Conservation (phyloP, 2,113 vertebrate genomes). For the Neodon shergylaensis region DNA sequence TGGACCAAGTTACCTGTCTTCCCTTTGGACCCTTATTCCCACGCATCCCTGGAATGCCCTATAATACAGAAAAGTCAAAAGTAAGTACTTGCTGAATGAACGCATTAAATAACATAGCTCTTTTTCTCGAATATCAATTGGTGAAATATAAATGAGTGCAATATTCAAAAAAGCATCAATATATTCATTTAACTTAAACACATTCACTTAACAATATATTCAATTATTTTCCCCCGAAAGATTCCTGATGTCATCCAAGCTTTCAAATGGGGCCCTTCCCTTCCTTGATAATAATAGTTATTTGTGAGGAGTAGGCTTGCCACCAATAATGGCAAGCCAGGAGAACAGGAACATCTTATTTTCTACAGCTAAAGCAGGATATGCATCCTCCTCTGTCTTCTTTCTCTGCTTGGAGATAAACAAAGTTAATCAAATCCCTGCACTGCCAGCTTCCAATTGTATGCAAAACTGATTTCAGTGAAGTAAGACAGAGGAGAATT, state of each 20-base stretch:
- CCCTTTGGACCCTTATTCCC: constrained; percentile 95
- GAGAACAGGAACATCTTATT: background rate
- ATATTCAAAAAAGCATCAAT: background rate
- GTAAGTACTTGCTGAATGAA: constrained; percentile 33
- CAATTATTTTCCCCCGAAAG: background rate
- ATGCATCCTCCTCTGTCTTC: background rate
- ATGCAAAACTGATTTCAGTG: background rate
- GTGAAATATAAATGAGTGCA: background rate
- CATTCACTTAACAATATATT: background rate
- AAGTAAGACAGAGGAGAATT: background rate
- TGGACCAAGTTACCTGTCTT: constrained; percentile 88
- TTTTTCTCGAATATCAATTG: constrained; percentile 13
- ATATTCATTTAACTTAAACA: constrained; percentile 31
- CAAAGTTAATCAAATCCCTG: background rate
- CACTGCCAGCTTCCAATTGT: background rate
- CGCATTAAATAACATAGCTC: constrained; percentile 9
- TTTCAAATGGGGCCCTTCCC: background rate
- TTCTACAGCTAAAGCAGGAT: background rate
- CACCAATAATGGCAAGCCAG: background rate
- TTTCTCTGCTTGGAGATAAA: background rate
- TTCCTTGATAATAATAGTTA: background rate
- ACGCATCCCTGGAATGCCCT: constrained; percentile 92
- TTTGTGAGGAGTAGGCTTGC: background rate
- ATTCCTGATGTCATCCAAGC: background rate
- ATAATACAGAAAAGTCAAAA: constrained; percentile 64